phyloP scores from a whole-genome alignment of 2,797 vertebrate species.

The Tauraco hartlaubi region DNA sequence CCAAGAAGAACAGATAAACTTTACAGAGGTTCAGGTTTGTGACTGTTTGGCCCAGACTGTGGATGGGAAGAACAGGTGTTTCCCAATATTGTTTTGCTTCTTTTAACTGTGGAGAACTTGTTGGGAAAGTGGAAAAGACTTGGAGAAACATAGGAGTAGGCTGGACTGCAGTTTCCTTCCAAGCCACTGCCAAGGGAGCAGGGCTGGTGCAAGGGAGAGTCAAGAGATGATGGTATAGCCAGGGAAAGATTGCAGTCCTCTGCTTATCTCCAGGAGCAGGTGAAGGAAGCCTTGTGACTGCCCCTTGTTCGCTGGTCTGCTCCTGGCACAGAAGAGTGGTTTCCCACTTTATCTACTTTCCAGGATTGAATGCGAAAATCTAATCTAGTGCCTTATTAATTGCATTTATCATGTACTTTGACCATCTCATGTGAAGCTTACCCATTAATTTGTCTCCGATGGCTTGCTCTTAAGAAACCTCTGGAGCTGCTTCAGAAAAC shows the following conservation, averaged over 20 bases:
- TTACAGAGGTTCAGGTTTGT: not conserved
- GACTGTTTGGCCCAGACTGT: not conserved
- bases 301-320: not conserved
- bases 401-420: slow-evolving; percentile 16
- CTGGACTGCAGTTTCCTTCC: not conserved
- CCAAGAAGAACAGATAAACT: not conserved
- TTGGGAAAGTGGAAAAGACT: not conserved
- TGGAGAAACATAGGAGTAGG: not conserved
- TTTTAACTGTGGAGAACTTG: not conserved
- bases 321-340: not conserved
- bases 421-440: not conserved
- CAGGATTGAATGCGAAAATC: not conserved
- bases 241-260: not conserved
- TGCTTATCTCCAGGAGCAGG: not conserved
- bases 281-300: rapidly evolving
- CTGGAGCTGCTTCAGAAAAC: not conserved
- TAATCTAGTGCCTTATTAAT: slow-evolving; percentile 13
- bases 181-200: not conserved
- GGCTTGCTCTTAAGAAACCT: not conserved
- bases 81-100: not conserved
- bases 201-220: not conserved
- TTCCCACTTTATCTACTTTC: not conserved
- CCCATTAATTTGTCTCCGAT: not conserved
- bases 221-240: not conserved
- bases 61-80: not conserved